Base-by-base conservation (phyloP, 2,797 vertebrate species). In the Ateles fusciceps region DNA sequence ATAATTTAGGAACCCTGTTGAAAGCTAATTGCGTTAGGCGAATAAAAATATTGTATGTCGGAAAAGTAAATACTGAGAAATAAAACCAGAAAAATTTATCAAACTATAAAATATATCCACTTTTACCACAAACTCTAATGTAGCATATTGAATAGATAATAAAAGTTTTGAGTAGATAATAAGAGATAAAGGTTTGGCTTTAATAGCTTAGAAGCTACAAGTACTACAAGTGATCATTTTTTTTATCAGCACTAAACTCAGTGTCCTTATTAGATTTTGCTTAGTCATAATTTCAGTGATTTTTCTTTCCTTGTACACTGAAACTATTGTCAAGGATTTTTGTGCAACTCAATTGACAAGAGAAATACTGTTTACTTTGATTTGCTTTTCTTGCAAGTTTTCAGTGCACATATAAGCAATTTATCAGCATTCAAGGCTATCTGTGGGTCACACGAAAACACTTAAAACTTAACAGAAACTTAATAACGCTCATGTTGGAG, bases 51-150 rank as follows among this genome's bases (percentile, higher is more conserved):
- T 89, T 78, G 7, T 76, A 96, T 86, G 39, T 97, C 92, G 86
- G 97, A 96, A 93, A 50, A 96, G 94, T 95, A 98, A 97, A 98
- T 97, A 98, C 89, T 97, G 97, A 98, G 68, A 93, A 97, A 90
- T 91, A 97, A 98, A 98, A 93, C 12, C 21, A 98, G 89, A n/a
- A 90, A 33, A 95, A 98, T 97, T 98, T 98, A 98, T 96, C 94
- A 92, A 96, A 96, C 64, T 96, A 80, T 98, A 98, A 98, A 98
- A 95, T 85, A 95, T 90, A 97, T 79, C 91, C 95, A 97, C 81
- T 93, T 85, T 97, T 94, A 95, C 95, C 42, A 95, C 94, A 96
- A 97, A 97, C 75, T 33, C 42, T 95, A 97, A 98, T 98, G 95
- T 64, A 95, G 57, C 81, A 59, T 96, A 98, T 97, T 81, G 97